A percentile compares a stretch with the other conserved stretches of the same genome.
phyloP scores from a whole-genome alignment of 2,888 invertebrate genomes.

The Dynastes hyllus region DNA sequence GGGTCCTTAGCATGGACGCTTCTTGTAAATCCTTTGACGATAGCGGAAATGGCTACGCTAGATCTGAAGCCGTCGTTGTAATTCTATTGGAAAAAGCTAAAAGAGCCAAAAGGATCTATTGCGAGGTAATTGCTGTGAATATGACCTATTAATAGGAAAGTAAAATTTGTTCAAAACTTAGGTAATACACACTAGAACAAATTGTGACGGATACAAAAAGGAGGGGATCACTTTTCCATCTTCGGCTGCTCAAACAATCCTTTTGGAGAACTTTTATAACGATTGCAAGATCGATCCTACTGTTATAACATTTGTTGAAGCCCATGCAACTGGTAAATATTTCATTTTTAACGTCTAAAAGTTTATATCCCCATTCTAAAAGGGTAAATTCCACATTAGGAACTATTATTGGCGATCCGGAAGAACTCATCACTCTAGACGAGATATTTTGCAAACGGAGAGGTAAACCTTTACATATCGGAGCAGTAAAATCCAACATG shows the following conservation, averaged over 20 bases:
- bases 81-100: no score
- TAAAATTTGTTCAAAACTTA: constrained; percentile 22
- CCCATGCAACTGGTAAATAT: no score
- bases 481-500: constrained; percentile 85
- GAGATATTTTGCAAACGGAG: no score
- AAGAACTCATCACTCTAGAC: constrained; percentile 89
- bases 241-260: constrained; percentile 74
- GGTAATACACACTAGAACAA: constrained; percentile 65
- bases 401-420: constrained; percentile 91
- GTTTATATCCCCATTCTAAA: no score
- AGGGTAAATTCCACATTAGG: constrained; percentile 67
- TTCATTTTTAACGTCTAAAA: no score
- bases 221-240: constrained; percentile 69
- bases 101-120: no score
- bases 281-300: constrained; percentile 79
- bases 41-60: no score
- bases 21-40: no score
- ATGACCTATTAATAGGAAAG: no score
- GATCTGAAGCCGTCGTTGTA: no score
- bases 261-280: constrained; percentile 78
- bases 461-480: no score
- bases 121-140: constrained; percentile 67
- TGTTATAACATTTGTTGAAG: constrained; percentile 63
- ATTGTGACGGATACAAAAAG: constrained; percentile 68
- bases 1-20: constrained; percentile 74